phyloP scores from a whole-genome alignment of 1,140 invertebrate species.

The Plectrocnemia conspersa region DNA sequence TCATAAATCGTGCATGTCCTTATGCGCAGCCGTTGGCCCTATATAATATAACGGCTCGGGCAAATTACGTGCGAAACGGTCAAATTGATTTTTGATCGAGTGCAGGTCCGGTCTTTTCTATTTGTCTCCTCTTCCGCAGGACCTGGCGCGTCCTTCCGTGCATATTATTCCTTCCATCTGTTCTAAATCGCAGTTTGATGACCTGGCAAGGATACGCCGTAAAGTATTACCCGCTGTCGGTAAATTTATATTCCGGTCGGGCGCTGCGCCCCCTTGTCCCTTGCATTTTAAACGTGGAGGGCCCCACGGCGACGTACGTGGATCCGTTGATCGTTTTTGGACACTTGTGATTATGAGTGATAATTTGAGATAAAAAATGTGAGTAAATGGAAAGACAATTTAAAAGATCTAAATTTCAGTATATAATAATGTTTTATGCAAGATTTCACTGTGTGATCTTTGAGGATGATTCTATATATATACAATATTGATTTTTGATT shows the following conservation, averaged over 20 bases:
- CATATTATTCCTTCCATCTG: constrained; percentile 11
- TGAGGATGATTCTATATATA: too few relatives aligned
- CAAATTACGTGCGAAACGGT: neutral
- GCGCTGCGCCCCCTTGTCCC: neutral
- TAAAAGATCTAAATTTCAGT: too few relatives aligned
- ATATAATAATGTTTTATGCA: too few relatives aligned
- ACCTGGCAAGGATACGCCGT: constrained; percentile 7
- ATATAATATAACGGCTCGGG: too few relatives aligned
- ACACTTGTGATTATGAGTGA: too few relatives aligned
- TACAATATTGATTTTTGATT: too few relatives aligned
- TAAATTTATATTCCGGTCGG: constrained; percentile 6
- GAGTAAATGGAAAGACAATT: too few relatives aligned
- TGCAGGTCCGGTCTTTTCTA: neutral
- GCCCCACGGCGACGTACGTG: neutral
- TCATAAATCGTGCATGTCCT: too few relatives aligned
- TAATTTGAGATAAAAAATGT: too few relatives aligned
- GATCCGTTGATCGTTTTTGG: neutral
- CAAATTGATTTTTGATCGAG: constrained; percentile 7
- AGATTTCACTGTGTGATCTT: too few relatives aligned
- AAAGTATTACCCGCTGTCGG: neutral
- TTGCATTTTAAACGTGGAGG: neutral
- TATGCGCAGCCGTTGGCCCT: too few relatives aligned
- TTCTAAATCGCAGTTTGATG: constrained; percentile 6
- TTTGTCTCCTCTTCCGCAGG: neutral
- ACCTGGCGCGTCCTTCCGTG: neutral